Base-by-base conservation (phyloP, 2,888 invertebrate genomes). In the Leptinotarsa haldemani region DNA sequence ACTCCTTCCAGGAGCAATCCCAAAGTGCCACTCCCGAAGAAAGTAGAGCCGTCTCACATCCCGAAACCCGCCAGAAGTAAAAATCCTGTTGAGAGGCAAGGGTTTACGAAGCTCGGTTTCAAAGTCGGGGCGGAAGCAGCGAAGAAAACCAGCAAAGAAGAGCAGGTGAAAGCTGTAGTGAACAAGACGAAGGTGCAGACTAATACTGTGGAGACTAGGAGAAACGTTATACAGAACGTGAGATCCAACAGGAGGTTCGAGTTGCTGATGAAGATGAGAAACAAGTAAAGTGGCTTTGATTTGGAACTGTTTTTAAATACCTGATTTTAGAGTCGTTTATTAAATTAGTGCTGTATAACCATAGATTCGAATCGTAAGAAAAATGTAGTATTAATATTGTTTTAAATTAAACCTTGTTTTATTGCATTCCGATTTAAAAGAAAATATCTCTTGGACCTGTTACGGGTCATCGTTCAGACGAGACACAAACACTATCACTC, bases 191-290 rank as follows among this genome's bases (percentile, higher is more conserved):
- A 81, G 68, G 67, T 79, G 3, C 56, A 40, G 12, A 77, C 73
- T n/a, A 79, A 79, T 65, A 76, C 71, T 16, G 65, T 74, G 2
- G 81, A 83, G 20, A 69, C 80, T 16, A 76, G 77, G 64, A 88
- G 91, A 66, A 82, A 82, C 47, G 83, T 89, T 5, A 88, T 94
- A 0, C 91, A 91, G 76, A 93, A 93, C 0, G 93, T 94, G 0
- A 88, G 94, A 52, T 91, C 92, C 0, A 94, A 94, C 85, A 88
- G 93, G 53, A 88, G 94, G 61, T 94, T 94, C 80, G 93, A 94
- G 71, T 84, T 94, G 70, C 91, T 93, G 81, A 94, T 94, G 94
- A 88, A 90, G 80, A 89, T 91, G 85, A 79, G 84, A 58, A 77
- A 80, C 16, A 56, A 68, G 53, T 68, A 46, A 68, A 58, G 7